phyloP scores from a whole-genome alignment of 2,113 vertebrate genomes.

The Clarias magur region DNA sequence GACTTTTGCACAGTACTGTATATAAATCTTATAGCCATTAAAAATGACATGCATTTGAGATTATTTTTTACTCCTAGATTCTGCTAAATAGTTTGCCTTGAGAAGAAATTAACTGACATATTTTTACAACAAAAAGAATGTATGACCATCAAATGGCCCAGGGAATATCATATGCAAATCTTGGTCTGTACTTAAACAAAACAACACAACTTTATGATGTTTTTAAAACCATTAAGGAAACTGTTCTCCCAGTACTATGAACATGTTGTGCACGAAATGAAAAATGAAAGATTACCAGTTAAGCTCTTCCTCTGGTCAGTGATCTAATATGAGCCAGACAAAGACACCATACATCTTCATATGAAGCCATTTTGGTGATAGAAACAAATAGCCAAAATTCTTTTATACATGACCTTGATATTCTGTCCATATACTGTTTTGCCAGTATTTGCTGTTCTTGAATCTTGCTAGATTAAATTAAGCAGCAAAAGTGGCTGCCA shows the following conservation, averaged over 20 bases:
- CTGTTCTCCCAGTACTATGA: background rate
- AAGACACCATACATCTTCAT: conserved; percentile 7
- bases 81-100: background rate
- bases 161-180: background rate
- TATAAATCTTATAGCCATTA: background rate
- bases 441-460: background rate
- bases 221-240: background rate
- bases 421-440: background rate
- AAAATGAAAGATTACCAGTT: conserved; percentile 4
- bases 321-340: background rate
- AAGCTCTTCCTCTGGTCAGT: background rate
- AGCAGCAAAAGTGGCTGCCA: background rate
- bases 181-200: background rate
- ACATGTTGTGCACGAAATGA: background rate
- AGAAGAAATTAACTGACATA: background rate
- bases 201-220: background rate
- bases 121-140: background rate
- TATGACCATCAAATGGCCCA: background rate
- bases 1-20: no score
- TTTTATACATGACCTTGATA: conserved; percentile 17
- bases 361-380: conserved; percentile 19
- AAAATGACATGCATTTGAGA: background rate
- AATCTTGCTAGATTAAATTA: conserved; percentile 5
- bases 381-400: background rate
- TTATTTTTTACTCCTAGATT: background rate